Percentiles rank a stretch among this genome's conserved stretches.
Evolutionary conservation across 2,888 invertebrate species (phyloP).

Genomic region (Amiota mariae): DNA sequence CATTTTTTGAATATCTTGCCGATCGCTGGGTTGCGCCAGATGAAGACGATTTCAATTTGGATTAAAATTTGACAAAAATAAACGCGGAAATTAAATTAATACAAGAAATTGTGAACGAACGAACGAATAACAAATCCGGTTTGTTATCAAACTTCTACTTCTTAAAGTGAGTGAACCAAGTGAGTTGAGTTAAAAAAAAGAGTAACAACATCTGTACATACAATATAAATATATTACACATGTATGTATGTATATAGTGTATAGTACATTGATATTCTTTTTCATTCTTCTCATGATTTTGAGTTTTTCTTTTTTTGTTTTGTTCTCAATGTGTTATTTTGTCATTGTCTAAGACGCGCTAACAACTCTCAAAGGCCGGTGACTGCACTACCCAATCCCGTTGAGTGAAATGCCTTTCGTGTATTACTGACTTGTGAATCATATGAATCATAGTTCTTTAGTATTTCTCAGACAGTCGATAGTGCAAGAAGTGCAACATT

Average conservation of each 20-base stretch:
- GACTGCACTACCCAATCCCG: too few relatives aligned
- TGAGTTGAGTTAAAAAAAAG: not conserved
- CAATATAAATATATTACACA: not conserved
- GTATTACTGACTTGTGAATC: not conserved
- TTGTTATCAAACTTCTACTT: slow-evolving; percentile 8
- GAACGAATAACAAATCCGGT: slow-evolving; percentile 4
- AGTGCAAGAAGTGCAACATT: not conserved
- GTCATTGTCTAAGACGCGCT: too few relatives aligned
- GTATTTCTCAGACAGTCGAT: not conserved
- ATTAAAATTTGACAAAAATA: slow-evolving; percentile 3
- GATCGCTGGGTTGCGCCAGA: not conserved
- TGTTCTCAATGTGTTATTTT: not conserved
- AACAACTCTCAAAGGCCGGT: too few relatives aligned
- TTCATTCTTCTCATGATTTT: not conserved
- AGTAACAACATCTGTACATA: too few relatives aligned
- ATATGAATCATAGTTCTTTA: too few relatives aligned
- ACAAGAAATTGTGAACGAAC: too few relatives aligned
- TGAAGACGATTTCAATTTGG: not conserved
- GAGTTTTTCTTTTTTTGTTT: not conserved
- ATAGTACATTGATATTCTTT: too few relatives aligned
- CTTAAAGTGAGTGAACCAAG: slow-evolving; percentile 1
- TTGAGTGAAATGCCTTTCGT: not conserved
- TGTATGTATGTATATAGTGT: not conserved
- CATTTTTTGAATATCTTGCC: not conserved
- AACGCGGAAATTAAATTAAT: too few relatives aligned